Evolutionary conservation across 2,797 vertebrate genomes (phyloP).

Genomic region (Lerista edwardsae): DNA sequence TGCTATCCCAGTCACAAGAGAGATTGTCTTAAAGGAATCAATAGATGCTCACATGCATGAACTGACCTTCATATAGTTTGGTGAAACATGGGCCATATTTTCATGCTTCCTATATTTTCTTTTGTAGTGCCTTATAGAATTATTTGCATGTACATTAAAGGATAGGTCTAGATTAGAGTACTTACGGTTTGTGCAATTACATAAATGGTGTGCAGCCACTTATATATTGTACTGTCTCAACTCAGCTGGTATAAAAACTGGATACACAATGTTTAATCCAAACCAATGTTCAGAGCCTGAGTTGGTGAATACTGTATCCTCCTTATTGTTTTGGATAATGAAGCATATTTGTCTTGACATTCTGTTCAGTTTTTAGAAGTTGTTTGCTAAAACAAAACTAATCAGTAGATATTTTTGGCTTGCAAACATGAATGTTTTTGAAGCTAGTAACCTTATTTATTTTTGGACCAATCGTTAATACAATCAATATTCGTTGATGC

Average conservation of each 20-base stretch:
- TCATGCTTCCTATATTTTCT: not conserved
- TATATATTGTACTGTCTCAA: too few species aligned
- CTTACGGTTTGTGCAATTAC: not conserved
- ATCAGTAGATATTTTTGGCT: not conserved
- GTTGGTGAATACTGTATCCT: not conserved
- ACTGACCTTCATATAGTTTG: not conserved
- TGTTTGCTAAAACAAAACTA: conserved; percentile 44
- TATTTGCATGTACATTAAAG: not conserved
- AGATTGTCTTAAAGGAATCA: not conserved
- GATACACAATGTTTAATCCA: not conserved
- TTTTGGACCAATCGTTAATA: conserved; percentile 40
- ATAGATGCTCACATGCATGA: not conserved
- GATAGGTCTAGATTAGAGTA: not conserved
- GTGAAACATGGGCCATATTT: not conserved
- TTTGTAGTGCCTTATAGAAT: not conserved
- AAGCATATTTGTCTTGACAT: not conserved
- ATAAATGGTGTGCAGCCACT: too few species aligned
- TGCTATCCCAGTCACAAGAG: not conserved
- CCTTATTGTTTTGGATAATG: not conserved
- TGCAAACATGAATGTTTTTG: conserved; percentile 14
- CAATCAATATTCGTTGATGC: conserved; percentile 28
- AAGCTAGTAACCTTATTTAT: conserved; percentile 44
- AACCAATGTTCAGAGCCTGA: too few species aligned
- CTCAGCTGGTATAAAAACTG: too few species aligned
- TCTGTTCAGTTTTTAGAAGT: not conserved